Conservation (phyloP, 2,888 invertebrate species). For the Oligia fasciuncula region DNA sequence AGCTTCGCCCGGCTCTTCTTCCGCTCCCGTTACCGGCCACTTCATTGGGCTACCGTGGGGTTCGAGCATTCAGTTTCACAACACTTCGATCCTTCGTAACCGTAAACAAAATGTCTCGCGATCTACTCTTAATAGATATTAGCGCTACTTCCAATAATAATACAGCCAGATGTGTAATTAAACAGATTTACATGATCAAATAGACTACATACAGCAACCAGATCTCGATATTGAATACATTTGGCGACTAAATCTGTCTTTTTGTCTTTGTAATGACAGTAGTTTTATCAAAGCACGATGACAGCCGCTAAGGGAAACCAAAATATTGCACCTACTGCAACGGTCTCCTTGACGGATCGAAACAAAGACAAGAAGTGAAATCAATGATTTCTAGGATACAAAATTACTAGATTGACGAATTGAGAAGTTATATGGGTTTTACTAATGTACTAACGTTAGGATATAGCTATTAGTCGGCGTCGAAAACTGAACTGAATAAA, state of each 20-base stretch:
- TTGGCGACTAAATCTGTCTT: slow-evolving; percentile 78
- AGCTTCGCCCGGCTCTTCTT: slow-evolving; percentile 91
- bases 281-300: slow-evolving; percentile 85
- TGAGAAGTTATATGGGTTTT: slow-evolving; percentile 79
- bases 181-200: slow-evolving; percentile 82
- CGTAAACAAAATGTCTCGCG: slow-evolving; percentile 81
- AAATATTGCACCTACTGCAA: slow-evolving; percentile 90
- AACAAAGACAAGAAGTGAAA: slow-evolving; percentile 88
- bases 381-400: slow-evolving; percentile 71
- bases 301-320: slow-evolving; percentile 88
- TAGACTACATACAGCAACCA: slow-evolving; percentile 71
- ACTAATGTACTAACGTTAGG: slow-evolving; percentile 86
- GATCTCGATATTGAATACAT: slow-evolving; percentile 75
- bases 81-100: slow-evolving; percentile 78
- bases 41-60: slow-evolving; percentile 93
- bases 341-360: slow-evolving; percentile 89
- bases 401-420: slow-evolving; percentile 71
- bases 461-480: slow-evolving; percentile 89
- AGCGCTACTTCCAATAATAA: slow-evolving; percentile 72
- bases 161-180: slow-evolving; percentile 72
- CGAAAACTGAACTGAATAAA: slow-evolving; percentile 90
- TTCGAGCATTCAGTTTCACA: slow-evolving; percentile 90
- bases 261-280: slow-evolving; percentile 86
- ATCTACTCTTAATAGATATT: slow-evolving; percentile 74
- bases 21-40: slow-evolving; percentile 93